A percentile compares a stretch with the other conserved stretches of the same genome.
phyloP scores from a whole-genome alignment of 2,113 vertebrate species.

The Ovibos moschatus region DNA sequence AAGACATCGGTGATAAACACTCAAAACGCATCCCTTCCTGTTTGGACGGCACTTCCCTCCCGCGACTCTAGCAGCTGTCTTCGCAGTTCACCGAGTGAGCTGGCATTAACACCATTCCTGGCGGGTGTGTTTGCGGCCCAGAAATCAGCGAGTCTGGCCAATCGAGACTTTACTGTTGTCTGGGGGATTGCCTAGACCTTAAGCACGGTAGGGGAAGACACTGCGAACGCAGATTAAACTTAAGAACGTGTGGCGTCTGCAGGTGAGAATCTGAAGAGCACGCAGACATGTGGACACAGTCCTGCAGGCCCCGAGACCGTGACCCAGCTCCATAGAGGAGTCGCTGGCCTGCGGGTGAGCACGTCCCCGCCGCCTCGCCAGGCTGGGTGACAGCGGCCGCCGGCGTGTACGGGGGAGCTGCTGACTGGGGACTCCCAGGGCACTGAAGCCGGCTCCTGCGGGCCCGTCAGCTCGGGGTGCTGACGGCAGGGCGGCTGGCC shows the following conservation, averaged over 20 bases:
- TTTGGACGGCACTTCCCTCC: background rate
- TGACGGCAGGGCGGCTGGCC: rapidly evolving
- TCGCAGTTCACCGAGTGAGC: background rate
- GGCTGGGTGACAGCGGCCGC: rapidly evolving
- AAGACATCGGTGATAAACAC: background rate
- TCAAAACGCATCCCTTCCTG: background rate
- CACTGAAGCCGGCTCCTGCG: rapidly evolving
- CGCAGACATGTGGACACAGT: rapidly evolving
- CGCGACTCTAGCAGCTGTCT: background rate
- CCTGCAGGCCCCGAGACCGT: rapidly evolving
- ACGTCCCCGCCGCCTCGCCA: rapidly evolving
- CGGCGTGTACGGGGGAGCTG: rapidly evolving
- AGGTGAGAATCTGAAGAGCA: background rate
- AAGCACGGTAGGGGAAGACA: background rate
- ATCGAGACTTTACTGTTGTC: background rate
- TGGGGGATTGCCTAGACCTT: background rate
- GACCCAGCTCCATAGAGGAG: background rate
- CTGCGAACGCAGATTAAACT: rapidly evolving
- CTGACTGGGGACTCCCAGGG: rapidly evolving
- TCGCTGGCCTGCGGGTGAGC: rapidly evolving
- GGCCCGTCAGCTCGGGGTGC: background rate
- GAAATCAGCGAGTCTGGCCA: too few species aligned
- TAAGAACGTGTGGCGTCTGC: too few species aligned
- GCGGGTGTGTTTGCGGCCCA: rapidly evolving
- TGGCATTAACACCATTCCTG: rapidly evolving